Base-by-base conservation (phyloP, 2,797 vertebrate species). In the Betta splendens region DNA sequence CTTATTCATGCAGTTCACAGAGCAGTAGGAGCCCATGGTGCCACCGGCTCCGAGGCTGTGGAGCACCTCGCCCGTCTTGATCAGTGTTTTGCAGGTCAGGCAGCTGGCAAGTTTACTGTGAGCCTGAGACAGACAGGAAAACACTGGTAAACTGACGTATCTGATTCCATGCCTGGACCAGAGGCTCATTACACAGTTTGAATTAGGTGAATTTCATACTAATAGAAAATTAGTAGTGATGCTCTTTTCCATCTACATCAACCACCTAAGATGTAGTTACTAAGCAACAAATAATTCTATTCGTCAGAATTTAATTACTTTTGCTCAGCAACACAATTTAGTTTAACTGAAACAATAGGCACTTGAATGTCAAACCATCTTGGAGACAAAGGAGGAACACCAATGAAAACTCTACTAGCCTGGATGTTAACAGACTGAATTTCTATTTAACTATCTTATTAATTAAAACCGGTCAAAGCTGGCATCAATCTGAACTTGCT, bases 1-100 rank as follows among this genome's bases (percentile, higher is more conserved):
- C 92, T 96, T 98, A 89, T 94, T 97, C 95, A 98, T 95, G 87
- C 97, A 99, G 77, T 89, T 90, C 60, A 94, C 88, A 62, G 97
- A 98, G 91, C 97, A 99, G 89, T 95, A 99, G 76, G 96, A 93
- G 81, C 96, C 94, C 94, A 95, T 93, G 80, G 92, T 85, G 80
- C 96, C 95, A 64, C 92, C 92, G 53, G 93, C 78, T 75, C 94
- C 95, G 56, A 98, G 91, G 87, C 94, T 96, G 81, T 97, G 96
- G 58, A 95, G 95, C 84, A 97, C 96, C 77, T 98, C 96, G 71
- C 96, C 96, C 38, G 96, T 95, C 81, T 93, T 94, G 85, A 96
- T 98, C 85, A 98, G 92, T 43, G 93, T 91, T 89, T 94, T 97
- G 84, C 97, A 99, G 58, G 93, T 95, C 83, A 89, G 92, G 81